A percentile compares a stretch with the other conserved stretches of the same genome.
Conservation (phyloP, 2,888 invertebrate species). For the Polydrusus cervinus region DNA sequence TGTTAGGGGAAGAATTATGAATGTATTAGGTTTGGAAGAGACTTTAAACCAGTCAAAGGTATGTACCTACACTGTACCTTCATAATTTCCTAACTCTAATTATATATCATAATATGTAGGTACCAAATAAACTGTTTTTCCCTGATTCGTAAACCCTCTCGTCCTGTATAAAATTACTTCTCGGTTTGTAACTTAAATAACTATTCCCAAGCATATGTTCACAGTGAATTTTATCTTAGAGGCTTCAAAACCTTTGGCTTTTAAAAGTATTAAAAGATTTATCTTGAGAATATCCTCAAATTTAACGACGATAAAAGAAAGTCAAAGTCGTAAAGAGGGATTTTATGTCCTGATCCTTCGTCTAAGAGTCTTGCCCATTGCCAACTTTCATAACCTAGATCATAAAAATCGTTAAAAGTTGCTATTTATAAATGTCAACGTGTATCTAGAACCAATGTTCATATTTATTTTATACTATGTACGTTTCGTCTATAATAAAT, state of each 20-base stretch:
- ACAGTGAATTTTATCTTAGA: not conserved
- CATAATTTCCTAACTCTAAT: too few relatives aligned
- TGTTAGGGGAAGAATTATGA: not conserved
- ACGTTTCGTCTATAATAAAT: too few relatives aligned
- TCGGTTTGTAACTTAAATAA: not conserved
- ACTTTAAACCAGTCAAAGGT: slow-evolving; percentile 22
- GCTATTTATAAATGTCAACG: not conserved
- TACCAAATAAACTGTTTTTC: too few relatives aligned
- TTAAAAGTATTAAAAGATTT: slow-evolving; percentile 29
- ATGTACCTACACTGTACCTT: too few relatives aligned
- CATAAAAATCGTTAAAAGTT: slow-evolving; percentile 22
- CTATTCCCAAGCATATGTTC: not conserved
- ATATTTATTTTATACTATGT: too few relatives aligned
- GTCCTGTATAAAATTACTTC: too few relatives aligned
- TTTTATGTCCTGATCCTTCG: slow-evolving; percentile 38
- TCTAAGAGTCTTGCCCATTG: slow-evolving; percentile 22
- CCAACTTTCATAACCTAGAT: slow-evolving; percentile 29
- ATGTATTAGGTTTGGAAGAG: slow-evolving; percentile 14
- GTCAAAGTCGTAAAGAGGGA: slow-evolving; percentile 29
- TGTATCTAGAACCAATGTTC: not conserved
- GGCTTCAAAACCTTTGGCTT: not conserved
- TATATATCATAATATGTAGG: too few relatives aligned
- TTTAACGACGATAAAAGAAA: slow-evolving; percentile 41
- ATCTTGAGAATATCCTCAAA: slow-evolving; percentile 27
- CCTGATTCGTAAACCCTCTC: too few relatives aligned